phyloP scores from a whole-genome alignment of 1,140 invertebrate genomes.

The Orchesella cincta region DNA sequence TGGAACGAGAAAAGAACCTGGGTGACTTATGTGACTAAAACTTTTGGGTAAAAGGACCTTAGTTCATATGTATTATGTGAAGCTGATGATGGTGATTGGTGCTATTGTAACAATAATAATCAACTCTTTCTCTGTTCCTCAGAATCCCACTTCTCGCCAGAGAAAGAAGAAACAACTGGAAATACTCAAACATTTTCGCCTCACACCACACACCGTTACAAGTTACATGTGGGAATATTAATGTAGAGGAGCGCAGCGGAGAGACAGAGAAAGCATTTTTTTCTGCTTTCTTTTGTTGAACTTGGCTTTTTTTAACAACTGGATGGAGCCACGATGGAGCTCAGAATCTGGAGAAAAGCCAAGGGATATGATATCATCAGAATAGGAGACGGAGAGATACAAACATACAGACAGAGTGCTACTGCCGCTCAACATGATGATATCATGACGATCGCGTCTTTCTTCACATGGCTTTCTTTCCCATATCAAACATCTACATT shows the following conservation, averaged over 20 bases:
- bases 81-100: neutral
- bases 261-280: neutral
- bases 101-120: neutral
- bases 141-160: neutral
- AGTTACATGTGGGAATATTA: neutral
- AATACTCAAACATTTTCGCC: neutral
- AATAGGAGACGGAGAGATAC: too few species aligned
- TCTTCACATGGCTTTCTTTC: too few species aligned
- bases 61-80: neutral
- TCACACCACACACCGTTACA: neutral
- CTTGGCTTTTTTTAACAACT: neutral
- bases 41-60: neutral
- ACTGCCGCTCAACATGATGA: too few species aligned
- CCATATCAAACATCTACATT: too few species aligned
- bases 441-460: too few species aligned
- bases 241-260: neutral
- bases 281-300: neutral
- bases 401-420: too few species aligned
- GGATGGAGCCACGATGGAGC: neutral
- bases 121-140: neutral
- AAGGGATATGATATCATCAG: constrained; percentile 1
- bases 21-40: neutral
- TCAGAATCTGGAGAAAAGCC: neutral
- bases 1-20: neutral
- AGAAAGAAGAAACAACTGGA: too few species aligned